A percentile compares a stretch with the other conserved stretches of the same genome.
These are phyloP conservation scores for Chymomyza costata DNA, from an alignment of 1,140 invertebrate species.

Conservation along the genomic window DNA sequence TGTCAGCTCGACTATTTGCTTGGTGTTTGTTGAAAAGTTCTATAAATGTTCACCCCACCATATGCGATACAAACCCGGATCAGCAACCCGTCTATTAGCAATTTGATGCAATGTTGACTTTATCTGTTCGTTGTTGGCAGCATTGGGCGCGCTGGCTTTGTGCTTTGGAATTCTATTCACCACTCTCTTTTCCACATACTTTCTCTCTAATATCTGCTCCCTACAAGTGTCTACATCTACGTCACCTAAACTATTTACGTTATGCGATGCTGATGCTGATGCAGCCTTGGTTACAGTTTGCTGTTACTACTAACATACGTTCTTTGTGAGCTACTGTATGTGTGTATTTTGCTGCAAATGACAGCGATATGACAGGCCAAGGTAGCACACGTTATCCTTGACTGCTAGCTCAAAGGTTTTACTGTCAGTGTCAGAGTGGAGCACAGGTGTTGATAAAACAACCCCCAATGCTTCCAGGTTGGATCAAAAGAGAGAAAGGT, in stretches of 20 bases:
- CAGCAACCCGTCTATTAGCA: slow-evolving; percentile 26
- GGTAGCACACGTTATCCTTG: slow-evolving; percentile 36
- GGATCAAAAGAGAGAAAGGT: not conserved
- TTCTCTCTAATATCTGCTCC: not conserved
- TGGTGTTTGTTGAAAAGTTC: slow-evolving; percentile 42
- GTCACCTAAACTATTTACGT: slow-evolving; percentile 54
- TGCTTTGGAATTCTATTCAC: not conserved
- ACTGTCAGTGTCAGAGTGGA: slow-evolving; percentile 65
- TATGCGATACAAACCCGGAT: not conserved
- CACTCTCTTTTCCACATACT: slow-evolving; percentile 4
- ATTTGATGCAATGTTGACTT: slow-evolving; percentile 36
- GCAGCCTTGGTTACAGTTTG: slow-evolving; percentile 23
- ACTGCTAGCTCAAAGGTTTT: slow-evolving; percentile 41
- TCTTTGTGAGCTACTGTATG: slow-evolving; percentile 1
- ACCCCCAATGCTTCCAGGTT: slow-evolving; percentile 23
- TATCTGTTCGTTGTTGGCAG: slow-evolving; percentile 17
- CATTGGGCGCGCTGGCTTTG: no score
- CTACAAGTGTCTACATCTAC: slow-evolving; percentile 2
- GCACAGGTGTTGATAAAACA: slow-evolving; percentile 61
- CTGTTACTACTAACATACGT: slow-evolving; percentile 43
- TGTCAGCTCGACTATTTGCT: slow-evolving; percentile 20
- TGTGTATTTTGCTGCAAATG: slow-evolving; percentile 47
- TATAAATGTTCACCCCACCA: slow-evolving; percentile 40
- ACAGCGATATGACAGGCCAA: slow-evolving; percentile 66
- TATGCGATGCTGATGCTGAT: slow-evolving; percentile 13